Conservation (phyloP, 2,888 invertebrate species). For the Xestia c-nigrum region DNA sequence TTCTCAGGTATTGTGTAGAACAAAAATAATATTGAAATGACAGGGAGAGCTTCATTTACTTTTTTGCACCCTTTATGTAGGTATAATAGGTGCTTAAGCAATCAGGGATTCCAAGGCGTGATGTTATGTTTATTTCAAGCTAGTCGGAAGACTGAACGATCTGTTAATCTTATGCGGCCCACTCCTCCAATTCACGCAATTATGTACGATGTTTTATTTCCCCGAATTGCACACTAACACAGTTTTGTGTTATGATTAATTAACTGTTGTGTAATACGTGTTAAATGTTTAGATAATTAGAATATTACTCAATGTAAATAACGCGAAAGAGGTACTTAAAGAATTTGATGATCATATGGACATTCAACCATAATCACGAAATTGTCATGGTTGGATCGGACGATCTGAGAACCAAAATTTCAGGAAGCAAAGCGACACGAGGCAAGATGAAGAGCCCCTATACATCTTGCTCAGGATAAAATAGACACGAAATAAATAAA, state of each 20-base stretch:
- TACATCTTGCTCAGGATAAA: neutral
- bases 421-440: too few species aligned
- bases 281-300: constrained; percentile 54
- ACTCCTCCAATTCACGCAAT: constrained; percentile 79
- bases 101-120: neutral
- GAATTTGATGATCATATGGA: constrained; percentile 7
- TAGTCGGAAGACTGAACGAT: constrained; percentile 44
- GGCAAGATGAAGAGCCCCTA: neutral
- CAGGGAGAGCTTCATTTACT: too few species aligned
- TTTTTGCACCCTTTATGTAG: too few species aligned
- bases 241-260: constrained; percentile 60
- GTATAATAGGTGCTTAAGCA: neutral
- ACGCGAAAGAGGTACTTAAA: constrained; percentile 7
- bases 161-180: constrained; percentile 68
- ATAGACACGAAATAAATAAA: neutral
- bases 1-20: too few species aligned
- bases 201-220: constrained; percentile 66
- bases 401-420: too few species aligned
- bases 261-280: constrained; percentile 43
- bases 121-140: constrained; percentile 12
- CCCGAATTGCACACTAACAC: constrained; percentile 71
- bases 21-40: too few species aligned
- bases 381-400: neutral
- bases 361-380: neutral
- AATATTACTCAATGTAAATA: constrained; percentile 53